Conservation (phyloP, 2,113 vertebrate genomes). For the Triplophysa dalaica region DNA sequence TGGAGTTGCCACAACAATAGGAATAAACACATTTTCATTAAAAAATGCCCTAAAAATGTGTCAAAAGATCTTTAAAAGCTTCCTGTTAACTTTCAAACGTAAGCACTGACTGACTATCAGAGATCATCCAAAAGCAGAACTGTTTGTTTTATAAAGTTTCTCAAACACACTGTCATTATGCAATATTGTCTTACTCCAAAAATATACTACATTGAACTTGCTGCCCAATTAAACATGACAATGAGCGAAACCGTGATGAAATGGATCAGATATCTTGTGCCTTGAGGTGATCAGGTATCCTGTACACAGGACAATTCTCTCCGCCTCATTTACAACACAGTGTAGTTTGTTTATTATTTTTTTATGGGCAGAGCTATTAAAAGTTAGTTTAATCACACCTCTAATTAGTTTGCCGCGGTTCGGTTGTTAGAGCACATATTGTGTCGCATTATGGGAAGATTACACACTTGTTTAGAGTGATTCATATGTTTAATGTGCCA, state of each 20-base stretch:
- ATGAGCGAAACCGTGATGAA: not conserved
- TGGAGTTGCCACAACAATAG: too few relatives aligned
- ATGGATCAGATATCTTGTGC: not conserved
- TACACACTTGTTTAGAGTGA: not conserved
- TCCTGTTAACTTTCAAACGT: too few relatives aligned
- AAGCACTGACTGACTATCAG: not conserved
- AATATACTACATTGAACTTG: not conserved
- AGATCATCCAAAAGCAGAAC: not conserved
- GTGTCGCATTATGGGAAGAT: not conserved
- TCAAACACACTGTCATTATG: not conserved
- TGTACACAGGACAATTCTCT: not conserved
- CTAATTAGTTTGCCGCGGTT: conserved; percentile 15
- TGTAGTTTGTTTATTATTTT: not conserved
- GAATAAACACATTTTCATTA: too few relatives aligned
- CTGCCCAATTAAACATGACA: conserved; percentile 15
- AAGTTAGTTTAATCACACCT: not conserved
- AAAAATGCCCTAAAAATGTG: too few relatives aligned
- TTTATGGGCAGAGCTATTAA: not conserved
- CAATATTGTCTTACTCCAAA: not conserved
- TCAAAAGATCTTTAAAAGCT: too few relatives aligned
- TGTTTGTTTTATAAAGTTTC: not conserved
- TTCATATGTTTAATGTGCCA: not conserved
- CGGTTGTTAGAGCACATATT: not conserved
- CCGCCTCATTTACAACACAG: conserved; percentile 2
- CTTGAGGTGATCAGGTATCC: not conserved